These are phyloP conservation scores for Pseudorhiza aurosa DNA, from an alignment of 30 jellyfish, hydroid and myxozoan species.

Conservation along the genomic window DNA sequence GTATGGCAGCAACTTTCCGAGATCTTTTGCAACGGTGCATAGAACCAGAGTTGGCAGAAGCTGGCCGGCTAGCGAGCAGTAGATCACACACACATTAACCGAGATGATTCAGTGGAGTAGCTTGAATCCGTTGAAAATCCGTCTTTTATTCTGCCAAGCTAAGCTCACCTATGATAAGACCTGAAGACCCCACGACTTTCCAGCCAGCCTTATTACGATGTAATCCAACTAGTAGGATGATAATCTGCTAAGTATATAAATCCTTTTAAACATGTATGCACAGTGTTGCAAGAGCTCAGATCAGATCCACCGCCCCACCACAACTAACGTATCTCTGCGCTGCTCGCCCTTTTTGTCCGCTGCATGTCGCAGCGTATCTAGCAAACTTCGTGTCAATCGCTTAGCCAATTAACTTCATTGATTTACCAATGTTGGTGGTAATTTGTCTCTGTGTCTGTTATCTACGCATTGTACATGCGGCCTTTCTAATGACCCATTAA, in stretches of 20 bases:
- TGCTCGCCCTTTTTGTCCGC: constrained; percentile 31
- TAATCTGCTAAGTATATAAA: constrained; percentile 11
- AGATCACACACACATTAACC: no score
- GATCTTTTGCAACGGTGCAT: no score
- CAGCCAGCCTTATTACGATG: constrained; percentile 7
- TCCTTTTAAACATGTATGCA: constrained; percentile 14
- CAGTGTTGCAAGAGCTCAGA: constrained; percentile 27
- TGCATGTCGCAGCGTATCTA: constrained; percentile 23
- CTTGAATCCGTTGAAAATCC: no score
- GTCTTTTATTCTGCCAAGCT: background rate
- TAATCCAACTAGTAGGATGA: constrained; percentile 16
- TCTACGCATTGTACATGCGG: constrained; percentile 77
- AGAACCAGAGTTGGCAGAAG: no score
- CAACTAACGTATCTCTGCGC: constrained; percentile 24
- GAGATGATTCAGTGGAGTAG: no score
- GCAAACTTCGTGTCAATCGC: constrained; percentile 81
- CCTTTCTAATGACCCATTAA: constrained; percentile 79
- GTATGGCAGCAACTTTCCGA: no score
- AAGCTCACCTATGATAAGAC: background rate
- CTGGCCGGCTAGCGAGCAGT: no score
- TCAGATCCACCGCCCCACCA: constrained; percentile 3
- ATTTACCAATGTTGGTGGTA: constrained; percentile 64
- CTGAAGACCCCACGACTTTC: background rate
- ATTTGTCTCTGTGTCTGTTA: constrained; percentile 56
- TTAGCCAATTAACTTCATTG: constrained; percentile 79